phyloP scores from a whole-genome alignment of 1,140 invertebrate species.

The Agrypnia vestita region DNA sequence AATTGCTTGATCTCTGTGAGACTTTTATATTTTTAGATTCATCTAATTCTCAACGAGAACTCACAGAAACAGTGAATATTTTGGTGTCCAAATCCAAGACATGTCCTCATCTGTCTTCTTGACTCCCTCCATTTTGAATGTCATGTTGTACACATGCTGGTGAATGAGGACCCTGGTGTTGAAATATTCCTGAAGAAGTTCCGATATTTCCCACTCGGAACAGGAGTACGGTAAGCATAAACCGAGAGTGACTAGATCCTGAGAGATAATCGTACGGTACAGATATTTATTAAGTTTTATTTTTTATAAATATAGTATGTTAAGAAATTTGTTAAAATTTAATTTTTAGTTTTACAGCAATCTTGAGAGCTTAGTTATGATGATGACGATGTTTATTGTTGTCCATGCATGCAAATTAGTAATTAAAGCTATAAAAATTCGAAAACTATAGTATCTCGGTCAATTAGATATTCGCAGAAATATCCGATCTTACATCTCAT shows the following conservation, averaged over 20 bases:
- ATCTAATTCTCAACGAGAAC: neutral
- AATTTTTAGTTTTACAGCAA: neutral
- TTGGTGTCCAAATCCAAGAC: slow-evolving; percentile 9
- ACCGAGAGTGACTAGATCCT: slow-evolving; percentile 18
- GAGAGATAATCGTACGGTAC: neutral
- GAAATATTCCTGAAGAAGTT: slow-evolving; percentile 13
- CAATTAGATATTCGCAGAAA: too few species aligned
- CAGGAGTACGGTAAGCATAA: slow-evolving; percentile 20
- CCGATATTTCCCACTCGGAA: neutral
- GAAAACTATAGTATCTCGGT: too few species aligned
- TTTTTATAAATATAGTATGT: neutral
- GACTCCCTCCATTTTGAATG: slow-evolving; percentile 18
- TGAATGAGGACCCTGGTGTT: slow-evolving; percentile 4
- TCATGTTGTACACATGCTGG: slow-evolving; percentile 32
- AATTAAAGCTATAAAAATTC: too few species aligned
- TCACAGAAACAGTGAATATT: slow-evolving; percentile 4
- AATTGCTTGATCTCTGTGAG: too few species aligned
- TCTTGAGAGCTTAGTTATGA: neutral
- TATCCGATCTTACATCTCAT: neutral
- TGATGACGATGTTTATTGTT: neutral
- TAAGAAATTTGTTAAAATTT: neutral
- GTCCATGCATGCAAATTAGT: too few species aligned
- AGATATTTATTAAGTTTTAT: neutral
- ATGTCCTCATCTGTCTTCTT: slow-evolving; percentile 29
- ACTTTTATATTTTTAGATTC: too few species aligned